These are phyloP conservation scores for Gonatopus flavifemur DNA, from an alignment of 1,140 invertebrate species.

Conservation along the genomic window DNA sequence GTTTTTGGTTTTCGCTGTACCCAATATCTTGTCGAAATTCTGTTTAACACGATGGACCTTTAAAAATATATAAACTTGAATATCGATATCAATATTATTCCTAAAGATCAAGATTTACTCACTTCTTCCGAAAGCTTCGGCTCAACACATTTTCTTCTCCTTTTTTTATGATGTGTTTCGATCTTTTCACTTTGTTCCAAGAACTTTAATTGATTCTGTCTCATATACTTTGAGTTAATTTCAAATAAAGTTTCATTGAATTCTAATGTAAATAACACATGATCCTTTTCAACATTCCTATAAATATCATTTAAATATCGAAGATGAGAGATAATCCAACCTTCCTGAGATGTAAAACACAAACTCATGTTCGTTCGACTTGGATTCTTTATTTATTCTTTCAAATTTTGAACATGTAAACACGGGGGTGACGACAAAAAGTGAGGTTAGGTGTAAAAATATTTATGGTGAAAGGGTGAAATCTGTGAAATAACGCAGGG, in stretches of 20 bases:
- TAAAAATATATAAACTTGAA: constrained; percentile 2
- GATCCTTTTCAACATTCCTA: constrained; percentile 18
- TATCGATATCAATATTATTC: not conserved
- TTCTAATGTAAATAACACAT: constrained; percentile 14
- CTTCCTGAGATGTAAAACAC: constrained; percentile 29
- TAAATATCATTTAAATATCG: constrained; percentile 41
- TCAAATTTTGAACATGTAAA: too few species aligned
- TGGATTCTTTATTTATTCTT: too few species aligned
- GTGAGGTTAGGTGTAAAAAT: too few species aligned
- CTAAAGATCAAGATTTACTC: constrained; percentile 1
- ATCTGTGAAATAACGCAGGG: too few species aligned
- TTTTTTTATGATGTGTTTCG: constrained; percentile 14
- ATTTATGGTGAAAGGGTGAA: too few species aligned
- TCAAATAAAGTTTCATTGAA: constrained; percentile 41
- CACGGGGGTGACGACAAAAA: too few species aligned
- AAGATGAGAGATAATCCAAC: constrained; percentile 46
- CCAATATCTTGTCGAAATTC: constrained; percentile 27
- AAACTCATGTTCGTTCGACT: constrained; percentile 33
- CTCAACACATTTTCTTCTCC: constrained; percentile 31
- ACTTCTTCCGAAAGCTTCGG: constrained; percentile 28
- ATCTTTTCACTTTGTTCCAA: constrained; percentile 4
- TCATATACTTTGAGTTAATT: constrained; percentile 42
- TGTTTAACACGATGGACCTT: constrained; percentile 36
- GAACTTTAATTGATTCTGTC: constrained; percentile 35
- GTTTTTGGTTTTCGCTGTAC: constrained; percentile 18